A percentile compares a stretch with the other conserved stretches of the same genome.
Evolutionary conservation across 2,888 invertebrate species (phyloP).

Genomic region (Cheilosia urbana): DNA sequence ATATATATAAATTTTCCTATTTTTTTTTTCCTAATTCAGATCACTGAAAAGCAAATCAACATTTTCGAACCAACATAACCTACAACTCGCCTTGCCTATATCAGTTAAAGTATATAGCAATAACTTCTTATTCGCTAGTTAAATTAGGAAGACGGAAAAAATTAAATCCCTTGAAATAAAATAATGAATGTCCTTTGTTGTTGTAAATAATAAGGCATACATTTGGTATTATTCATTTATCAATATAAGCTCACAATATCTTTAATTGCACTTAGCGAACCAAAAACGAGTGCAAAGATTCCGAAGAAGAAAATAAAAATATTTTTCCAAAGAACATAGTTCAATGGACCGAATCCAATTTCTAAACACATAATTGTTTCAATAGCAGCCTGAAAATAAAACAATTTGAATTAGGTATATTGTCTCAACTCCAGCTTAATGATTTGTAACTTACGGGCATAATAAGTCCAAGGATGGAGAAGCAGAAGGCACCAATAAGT

Average conservation of each 20-base stretch:
- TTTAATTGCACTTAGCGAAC: conserved; percentile 88
- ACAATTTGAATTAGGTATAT: background rate
- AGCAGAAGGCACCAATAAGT: conserved; percentile 96
- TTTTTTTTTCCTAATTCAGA: background rate
- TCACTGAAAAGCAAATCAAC: background rate
- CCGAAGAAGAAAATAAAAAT: conserved; percentile 90
- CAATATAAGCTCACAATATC: conserved; percentile 85
- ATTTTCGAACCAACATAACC: background rate
- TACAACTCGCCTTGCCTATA: conserved; percentile 39
- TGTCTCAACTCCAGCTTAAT: background rate
- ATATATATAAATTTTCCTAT: background rate
- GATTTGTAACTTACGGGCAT: conserved; percentile 86
- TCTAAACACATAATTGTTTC: conserved; percentile 95
- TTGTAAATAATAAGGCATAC: conserved; percentile 45
- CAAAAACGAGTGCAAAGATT: conserved; percentile 91
- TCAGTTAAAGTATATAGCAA: conserved; percentile 21
- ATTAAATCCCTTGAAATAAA: conserved; percentile 29
- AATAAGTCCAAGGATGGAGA: conserved; percentile 95
- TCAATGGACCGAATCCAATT: conserved; percentile 89
- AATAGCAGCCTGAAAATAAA: conserved; percentile 85
- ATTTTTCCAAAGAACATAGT: conserved; percentile 92
- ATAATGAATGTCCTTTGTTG: conserved; percentile 60
- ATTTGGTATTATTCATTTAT: conserved; percentile 34
- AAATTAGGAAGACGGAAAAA: conserved; percentile 25
- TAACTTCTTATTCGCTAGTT: conserved; percentile 27